These are phyloP conservation scores for Sorex fumeus DNA, from an alignment of 2,113 vertebrate genomes.

Conservation along the genomic window DNA sequence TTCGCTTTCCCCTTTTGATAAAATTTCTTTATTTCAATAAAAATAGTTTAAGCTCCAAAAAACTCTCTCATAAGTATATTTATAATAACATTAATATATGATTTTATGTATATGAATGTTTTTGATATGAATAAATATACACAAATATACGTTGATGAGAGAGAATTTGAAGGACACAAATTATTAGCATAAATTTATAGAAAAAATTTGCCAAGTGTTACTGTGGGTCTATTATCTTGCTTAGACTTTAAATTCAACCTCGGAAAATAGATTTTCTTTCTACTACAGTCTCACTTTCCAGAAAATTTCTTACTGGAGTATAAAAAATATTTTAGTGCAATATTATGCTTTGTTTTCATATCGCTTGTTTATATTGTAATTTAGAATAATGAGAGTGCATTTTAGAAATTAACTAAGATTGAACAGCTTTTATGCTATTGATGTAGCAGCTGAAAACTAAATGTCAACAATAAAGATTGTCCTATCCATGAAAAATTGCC, in stretches of 20 bases:
- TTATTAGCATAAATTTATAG: slow-evolving; percentile 1
- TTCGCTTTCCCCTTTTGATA: too few species aligned
- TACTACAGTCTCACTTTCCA: background rate
- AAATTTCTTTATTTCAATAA: too few species aligned
- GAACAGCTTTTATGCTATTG: slow-evolving; percentile 17
- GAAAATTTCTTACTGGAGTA: background rate
- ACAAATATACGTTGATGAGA: background rate
- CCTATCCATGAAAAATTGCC: slow-evolving; percentile 1
- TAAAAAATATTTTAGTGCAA: background rate
- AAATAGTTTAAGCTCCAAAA: too few species aligned
- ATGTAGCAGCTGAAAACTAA: background rate
- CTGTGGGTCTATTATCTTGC: background rate
- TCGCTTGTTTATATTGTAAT: slow-evolving; percentile 47
- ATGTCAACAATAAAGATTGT: background rate
- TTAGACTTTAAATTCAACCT: background rate
- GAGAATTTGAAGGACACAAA: background rate
- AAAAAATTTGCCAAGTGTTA: background rate
- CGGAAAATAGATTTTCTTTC: background rate
- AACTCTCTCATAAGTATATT: background rate
- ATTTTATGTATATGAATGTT: background rate
- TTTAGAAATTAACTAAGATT: background rate
- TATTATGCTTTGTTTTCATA: background rate
- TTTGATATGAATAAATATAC: background rate
- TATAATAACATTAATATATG: too few species aligned
- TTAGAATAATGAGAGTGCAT: background rate